phyloP scores from a whole-genome alignment of 2,113 vertebrate genomes.

The Nestor notabilis region DNA sequence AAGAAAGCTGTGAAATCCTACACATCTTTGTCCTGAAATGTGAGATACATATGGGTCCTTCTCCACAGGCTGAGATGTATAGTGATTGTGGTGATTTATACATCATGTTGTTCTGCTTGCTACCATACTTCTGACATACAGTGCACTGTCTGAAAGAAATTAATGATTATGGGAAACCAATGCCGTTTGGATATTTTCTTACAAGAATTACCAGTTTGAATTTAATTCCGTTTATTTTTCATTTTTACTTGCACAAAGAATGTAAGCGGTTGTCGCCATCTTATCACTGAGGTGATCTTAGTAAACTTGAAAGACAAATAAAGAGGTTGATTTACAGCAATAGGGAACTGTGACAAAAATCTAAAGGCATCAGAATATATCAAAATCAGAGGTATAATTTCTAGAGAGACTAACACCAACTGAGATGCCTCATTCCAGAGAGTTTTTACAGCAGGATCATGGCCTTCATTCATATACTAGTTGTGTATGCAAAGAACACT shows the following conservation, averaged over 20 bases:
- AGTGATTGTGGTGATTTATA: background rate
- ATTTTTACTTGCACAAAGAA: conserved; percentile 42
- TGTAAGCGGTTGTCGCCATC: background rate
- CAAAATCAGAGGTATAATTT: background rate
- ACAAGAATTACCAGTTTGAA: background rate
- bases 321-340: background rate
- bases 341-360: background rate
- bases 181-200: background rate
- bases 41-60: background rate
- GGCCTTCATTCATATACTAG: background rate
- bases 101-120: background rate
- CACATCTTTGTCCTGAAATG: background rate
- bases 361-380: background rate
- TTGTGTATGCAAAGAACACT: background rate
- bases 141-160: conserved; percentile 3
- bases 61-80: background rate
- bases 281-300: background rate
- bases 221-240: background rate
- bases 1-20: background rate
- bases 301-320: conserved; percentile 19
- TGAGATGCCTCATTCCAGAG: background rate
- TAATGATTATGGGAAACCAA: background rate
- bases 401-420: background rate
- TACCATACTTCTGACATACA: background rate
- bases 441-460: background rate